Conservation (phyloP, 2,113 vertebrate species). For the Ivindomyrus marchei region DNA sequence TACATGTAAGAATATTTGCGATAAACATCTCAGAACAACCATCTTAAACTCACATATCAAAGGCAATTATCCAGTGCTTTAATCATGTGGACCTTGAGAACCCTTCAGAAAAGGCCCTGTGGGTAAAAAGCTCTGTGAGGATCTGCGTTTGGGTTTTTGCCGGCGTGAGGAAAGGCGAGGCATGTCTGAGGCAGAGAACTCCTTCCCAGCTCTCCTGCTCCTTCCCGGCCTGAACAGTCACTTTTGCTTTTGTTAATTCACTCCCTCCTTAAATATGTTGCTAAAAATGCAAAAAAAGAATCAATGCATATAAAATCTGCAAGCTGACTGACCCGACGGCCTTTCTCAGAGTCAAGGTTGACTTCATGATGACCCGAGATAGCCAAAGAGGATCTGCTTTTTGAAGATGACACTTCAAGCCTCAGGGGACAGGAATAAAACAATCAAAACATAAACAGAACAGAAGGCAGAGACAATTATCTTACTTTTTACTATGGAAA, state of each 20-base stretch:
- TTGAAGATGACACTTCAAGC: background rate
- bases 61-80: conserved; percentile 36
- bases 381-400: background rate
- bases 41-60: conserved; percentile 37
- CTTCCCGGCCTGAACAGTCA: background rate
- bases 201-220: background rate
- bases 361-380: conserved; percentile 24
- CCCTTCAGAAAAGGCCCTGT: conserved; percentile 28
- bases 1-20: conserved; percentile 38
- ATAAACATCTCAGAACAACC: conserved; percentile 36
- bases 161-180: background rate
- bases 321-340: conserved; percentile 28
- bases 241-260: conserved; percentile 7
- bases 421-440: background rate
- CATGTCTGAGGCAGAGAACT: background rate
- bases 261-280: conserved; percentile 8
- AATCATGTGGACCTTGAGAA: conserved; percentile 23
- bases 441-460: conserved; percentile 32
- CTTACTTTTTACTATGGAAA: background rate
- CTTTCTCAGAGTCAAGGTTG: conserved; percentile 23
- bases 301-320: conserved; percentile 19
- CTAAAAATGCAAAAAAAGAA: background rate
- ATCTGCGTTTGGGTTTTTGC: conserved; percentile 30
- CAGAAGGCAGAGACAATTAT: conserved; percentile 14
- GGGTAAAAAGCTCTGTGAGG: background rate